These are phyloP conservation scores for Ivindomyrus marchei DNA, from an alignment of 2,113 vertebrate genomes.

Conservation along the genomic window DNA sequence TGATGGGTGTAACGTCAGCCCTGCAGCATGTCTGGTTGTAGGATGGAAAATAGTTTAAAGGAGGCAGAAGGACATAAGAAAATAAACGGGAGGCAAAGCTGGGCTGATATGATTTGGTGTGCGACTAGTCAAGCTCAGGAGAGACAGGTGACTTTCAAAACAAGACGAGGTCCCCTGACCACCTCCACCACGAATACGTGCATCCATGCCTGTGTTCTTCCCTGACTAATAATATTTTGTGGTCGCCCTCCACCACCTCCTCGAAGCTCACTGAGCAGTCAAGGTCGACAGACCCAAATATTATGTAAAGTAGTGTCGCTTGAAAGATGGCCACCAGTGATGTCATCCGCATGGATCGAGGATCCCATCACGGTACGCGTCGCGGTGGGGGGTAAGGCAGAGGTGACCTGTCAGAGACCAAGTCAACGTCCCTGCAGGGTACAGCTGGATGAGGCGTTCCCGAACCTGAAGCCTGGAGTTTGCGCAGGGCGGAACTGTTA, in stretches of 20 bases:
- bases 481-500: not conserved
- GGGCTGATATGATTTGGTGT: not conserved
- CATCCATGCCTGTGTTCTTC: not conserved
- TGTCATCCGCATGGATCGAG: not conserved
- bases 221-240: not conserved
- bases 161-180: not conserved
- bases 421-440: not conserved
- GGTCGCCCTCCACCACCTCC: not conserved
- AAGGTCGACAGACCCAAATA: constrained; percentile 1
- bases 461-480: not conserved
- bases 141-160: not conserved
- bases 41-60: not conserved
- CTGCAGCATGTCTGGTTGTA: not conserved
- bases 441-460: not conserved
- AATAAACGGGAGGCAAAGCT: not conserved
- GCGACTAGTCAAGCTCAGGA: not conserved
- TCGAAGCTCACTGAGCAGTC: not conserved
- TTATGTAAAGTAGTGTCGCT: not conserved
- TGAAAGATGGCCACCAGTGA: not conserved
- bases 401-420: not conserved
- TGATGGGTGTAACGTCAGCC: not conserved
- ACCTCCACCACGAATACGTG: not conserved
- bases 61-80: not conserved
- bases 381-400: too few relatives aligned
- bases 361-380: not conserved